phyloP scores from a whole-genome alignment of 2,797 vertebrate species.

The Oreonectes daqikongensis region DNA sequence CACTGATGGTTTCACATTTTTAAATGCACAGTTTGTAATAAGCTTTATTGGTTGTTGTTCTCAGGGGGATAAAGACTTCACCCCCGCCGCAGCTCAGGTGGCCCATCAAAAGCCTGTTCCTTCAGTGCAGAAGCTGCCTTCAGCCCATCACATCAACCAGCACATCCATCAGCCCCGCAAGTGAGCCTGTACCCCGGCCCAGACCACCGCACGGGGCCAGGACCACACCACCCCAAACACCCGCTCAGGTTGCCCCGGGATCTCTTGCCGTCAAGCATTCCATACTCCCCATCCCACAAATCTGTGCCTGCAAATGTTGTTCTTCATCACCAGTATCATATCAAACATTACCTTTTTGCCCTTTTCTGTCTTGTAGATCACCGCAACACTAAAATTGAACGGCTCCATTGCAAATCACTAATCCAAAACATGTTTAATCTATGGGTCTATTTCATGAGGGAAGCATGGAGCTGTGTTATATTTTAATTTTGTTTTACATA shows the following conservation, averaged over 20 bases:
- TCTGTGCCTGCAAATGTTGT: constrained; percentile 48
- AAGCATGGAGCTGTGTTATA: constrained; percentile 53
- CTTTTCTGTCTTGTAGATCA: constrained; percentile 55
- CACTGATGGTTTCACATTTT: background rate
- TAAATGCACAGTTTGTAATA: background rate
- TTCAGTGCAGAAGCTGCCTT: constrained; percentile 85
- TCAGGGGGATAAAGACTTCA: constrained; percentile 98
- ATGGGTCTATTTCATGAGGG: constrained; percentile 65
- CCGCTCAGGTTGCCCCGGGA: constrained; percentile 57
- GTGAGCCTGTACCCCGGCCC: constrained; percentile 72
- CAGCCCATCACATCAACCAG: constrained; percentile 83
- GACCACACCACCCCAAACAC: constrained; percentile 56
- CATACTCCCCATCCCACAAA: constrained; percentile 15
- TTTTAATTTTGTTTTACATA: constrained; percentile 60
- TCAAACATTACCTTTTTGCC: constrained; percentile 21
- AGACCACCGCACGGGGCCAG: constrained; percentile 24
- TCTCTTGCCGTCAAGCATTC: constrained; percentile 62
- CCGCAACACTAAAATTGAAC: constrained; percentile 71
- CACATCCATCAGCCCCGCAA: constrained; percentile 98
- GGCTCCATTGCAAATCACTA: constrained; percentile 61
- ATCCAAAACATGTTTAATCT: constrained; percentile 62
- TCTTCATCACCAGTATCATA: constrained; percentile 49
- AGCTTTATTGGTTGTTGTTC: constrained; percentile 6
- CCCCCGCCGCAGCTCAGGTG: constrained; percentile 94
- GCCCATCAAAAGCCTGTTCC: constrained; percentile 97